A percentile compares a stretch with the other conserved stretches of the same genome.
These are phyloP conservation scores for Phenganax marumi DNA, from an alignment of 92 coral and sea anemone genomes.

Conservation along the genomic window DNA sequence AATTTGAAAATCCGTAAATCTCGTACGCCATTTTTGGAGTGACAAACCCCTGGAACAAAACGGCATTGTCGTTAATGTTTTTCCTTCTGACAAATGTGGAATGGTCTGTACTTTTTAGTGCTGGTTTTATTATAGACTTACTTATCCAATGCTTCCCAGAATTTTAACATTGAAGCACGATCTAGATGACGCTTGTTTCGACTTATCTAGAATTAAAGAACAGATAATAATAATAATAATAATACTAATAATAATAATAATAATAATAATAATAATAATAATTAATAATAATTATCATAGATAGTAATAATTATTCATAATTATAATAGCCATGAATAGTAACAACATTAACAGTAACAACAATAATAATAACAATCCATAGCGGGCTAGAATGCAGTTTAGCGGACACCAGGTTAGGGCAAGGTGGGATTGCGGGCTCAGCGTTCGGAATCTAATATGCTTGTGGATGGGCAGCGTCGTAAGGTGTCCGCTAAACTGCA, in stretches of 20 bases:
- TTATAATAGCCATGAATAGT: neutral
- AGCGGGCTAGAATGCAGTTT: no score
- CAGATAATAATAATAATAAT: neutral
- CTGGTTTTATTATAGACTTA: constrained; percentile 46
- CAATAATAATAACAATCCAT: neutral
- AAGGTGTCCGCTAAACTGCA: no score
- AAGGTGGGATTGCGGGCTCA: no score
- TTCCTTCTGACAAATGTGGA: neutral
- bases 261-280: no score
- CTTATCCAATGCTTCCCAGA: constrained; percentile 98
- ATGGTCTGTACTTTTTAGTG: no score
- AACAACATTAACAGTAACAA: neutral
- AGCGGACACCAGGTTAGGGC: no score
- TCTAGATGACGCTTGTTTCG: constrained; percentile 96
- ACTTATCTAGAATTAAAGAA: constrained; percentile 63
- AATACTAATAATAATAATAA: no score
- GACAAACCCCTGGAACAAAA: no score
- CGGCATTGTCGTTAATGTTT: neutral
- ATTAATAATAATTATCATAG: no score
- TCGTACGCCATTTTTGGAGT: no score
- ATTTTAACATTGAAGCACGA: constrained; percentile 84
- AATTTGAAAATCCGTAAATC: no score
- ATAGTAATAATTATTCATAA: no score
- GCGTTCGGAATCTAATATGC: neutral
- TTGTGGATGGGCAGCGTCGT: neutral